phyloP scores from a whole-genome alignment of 1,140 invertebrate species.

The Pentalonia nigronervosa region DNA sequence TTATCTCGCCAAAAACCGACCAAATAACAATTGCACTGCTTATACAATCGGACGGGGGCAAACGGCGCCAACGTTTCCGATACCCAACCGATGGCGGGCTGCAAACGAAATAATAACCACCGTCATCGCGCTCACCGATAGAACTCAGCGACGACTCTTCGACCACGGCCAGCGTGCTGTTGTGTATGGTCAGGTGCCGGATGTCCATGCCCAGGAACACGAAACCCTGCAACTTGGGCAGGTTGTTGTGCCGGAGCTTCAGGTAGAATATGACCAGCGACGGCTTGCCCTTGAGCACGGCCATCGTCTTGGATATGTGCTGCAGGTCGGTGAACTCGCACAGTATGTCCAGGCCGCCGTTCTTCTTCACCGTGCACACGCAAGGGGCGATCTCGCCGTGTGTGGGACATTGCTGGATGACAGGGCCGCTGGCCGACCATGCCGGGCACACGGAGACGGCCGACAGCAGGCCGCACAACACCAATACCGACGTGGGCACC shows the following conservation, averaged over 20 bases:
- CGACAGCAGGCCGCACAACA: constrained; percentile 20
- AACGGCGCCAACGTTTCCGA: too few relatives aligned
- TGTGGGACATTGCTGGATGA: constrained; percentile 74
- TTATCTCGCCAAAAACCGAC: too few relatives aligned
- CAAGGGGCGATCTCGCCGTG: constrained; percentile 78
- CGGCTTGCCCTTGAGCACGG: constrained; percentile 74
- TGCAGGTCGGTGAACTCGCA: constrained; percentile 77
- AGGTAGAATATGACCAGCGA: constrained; percentile 81
- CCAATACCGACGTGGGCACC: constrained; percentile 40
- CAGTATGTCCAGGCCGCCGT: constrained; percentile 83
- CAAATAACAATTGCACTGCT: too few relatives aligned
- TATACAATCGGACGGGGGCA: too few relatives aligned
- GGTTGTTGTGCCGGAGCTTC: constrained; percentile 81
- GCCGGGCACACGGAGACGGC: constrained; percentile 13
- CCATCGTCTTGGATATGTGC: constrained; percentile 78
- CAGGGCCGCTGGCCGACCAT: constrained; percentile 38
- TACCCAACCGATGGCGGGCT: too few relatives aligned
- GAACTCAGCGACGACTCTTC: constrained; percentile 85
- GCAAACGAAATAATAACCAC: not conserved
- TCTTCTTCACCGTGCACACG: constrained; percentile 82
- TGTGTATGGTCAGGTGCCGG: constrained; percentile 84
- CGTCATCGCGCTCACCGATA: constrained; percentile 70
- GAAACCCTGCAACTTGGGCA: constrained; percentile 82
- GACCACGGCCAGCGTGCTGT: constrained; percentile 84
- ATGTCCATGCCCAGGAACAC: constrained; percentile 87